Evolutionary conservation across 1,140 invertebrate genomes (phyloP), one percentile per base, ranked within the genome.

Genomic region (Agrypnia vestita): DNA sequence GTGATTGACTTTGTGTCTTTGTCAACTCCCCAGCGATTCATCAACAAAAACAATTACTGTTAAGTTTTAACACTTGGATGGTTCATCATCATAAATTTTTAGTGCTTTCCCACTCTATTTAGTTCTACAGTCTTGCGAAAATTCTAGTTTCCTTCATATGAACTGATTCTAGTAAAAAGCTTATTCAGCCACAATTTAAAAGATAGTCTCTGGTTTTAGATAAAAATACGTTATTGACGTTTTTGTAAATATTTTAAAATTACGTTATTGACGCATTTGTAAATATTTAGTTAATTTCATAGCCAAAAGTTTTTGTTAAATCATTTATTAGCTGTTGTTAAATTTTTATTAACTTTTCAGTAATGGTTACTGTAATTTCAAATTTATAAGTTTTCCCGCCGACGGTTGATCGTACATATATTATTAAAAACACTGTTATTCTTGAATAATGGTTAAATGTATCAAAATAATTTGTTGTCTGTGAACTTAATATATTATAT

Each of bases 201-300:
- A 35, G 19, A 25, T 25, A 19, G 13, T 25, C 35, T 43, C 10
- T 8, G 13, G 61, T 64, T 12, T 64, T 19, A 25, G 12, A 64
- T 35, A 35, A 43, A 44, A 44, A 13, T 64, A 64, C 61, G 61
- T 64, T 64, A 35, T 64, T 19, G n/a, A 64, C 61, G 61, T 64
- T 25, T 17, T 35, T 64, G 61, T 64, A 64, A 64, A 64, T 64
- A 64, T 25, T 25, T 35, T 35, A 35, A 35, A 35, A 35, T 3
- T 35, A 35, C 25, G 25, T 35, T 35, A 35, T 35, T 35, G 12
- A 64, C 61, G 61, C 35, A 64, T 17, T 35, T 64, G 61, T 64
- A 64, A 64, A 64, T 64, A 64, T 19, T 25, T 35, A 64, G 21
- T 64, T 25, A n/a, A 35, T 64, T 12, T 35, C 25, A 25, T 64